Base-by-base conservation (phyloP, 1,140 invertebrate species). In the Zaprionus inermis region DNA sequence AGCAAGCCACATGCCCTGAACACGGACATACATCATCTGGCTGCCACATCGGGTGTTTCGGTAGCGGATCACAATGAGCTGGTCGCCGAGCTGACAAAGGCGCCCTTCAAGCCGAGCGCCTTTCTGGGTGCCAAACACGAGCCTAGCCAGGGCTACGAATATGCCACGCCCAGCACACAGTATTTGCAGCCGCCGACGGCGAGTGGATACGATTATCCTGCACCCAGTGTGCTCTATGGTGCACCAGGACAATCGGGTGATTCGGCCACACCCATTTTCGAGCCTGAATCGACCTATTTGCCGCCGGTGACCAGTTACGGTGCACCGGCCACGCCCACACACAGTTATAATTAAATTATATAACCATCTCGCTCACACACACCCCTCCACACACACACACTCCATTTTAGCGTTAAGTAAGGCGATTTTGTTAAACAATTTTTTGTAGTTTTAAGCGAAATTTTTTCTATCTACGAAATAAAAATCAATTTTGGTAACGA, bases 81-180 rank as follows among this genome's bases (percentile, higher is more conserved):
- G 16, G 14, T 61, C 14, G 72, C 54, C 5, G 82, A 85, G 7
- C 60, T 80, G 14, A 36, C 76, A 2, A 88, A 89, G 69, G 73
- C 81, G 1, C 90, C 90, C 0, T 91, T 91, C 51, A 90, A 88
- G 70, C 90, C 90, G 10, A 90, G 90, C 57, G 80, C 83, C n/a
- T 91, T 91, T 12, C 56, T 91, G 22, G 90, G 90, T 1, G 76
- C 83, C 76, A 90, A 83, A 49, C 84, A 89, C 10, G 84, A 89
- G 34, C 9, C 65, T 10, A 61, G 63, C 20, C 52, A 54, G n/a
- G 84, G 74, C n/a, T 88, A 74, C 38, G 84, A 90, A 20, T 89
- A 72, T 68, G 86, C 75, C 76, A 76, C 85, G 20, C 78, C 85
- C 61, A 78, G 32, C 28, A 72, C 14, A 18, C 72, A 86, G 32